Base-by-base conservation (phyloP, 1,140 invertebrate species). In the Ladona fulva region DNA sequence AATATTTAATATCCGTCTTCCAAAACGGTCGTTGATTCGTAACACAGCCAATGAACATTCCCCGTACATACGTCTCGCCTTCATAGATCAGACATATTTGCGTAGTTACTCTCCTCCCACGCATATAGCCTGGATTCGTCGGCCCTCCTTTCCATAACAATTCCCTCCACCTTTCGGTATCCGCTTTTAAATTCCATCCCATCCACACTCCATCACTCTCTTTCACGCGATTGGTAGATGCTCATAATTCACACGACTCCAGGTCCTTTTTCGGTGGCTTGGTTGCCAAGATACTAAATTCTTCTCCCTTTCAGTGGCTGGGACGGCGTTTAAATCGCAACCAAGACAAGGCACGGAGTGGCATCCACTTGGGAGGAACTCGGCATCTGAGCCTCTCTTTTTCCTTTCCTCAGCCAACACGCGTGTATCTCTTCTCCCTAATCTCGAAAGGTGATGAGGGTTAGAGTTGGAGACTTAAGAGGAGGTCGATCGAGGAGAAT, bases 241-340 rank as follows among this genome's bases (percentile, higher is more conserved):
- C 52, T 22, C 52, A 66, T 66, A 66, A 66, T 66, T 66, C 52
- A 66, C 52, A 66, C 14, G 52, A 22, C 3, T 19, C n/a, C 52
- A 66, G 52, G 52, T 66, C 52, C 52, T 66, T 66, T 66, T 66
- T 66, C 52, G 52, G 52, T 66, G 52, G 52, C 52, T 16, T 66
- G 3, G 52, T 66, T 66, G 52, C 52, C n/a, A 66, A 22, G 52
- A 66, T 66, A 66, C 52, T 66, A 66, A 66, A 66, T 66, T 66
- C 52, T 66, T 66, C 52, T 66, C 52, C 52, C 52, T 66, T 66
- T 19, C 52, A 22, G 52, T 66, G 52, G 44, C 44, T 52, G 44
- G 19, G 44, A 66, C 52, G 52, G 52, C 52, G 52, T 66, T 66
- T 66, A 66, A 66, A 66, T 66, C 52, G 52, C 52, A 52, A 11